These are phyloP conservation scores for Ceramica pisi DNA, from an alignment of 2,888 invertebrate species.

Conservation along the genomic window DNA sequence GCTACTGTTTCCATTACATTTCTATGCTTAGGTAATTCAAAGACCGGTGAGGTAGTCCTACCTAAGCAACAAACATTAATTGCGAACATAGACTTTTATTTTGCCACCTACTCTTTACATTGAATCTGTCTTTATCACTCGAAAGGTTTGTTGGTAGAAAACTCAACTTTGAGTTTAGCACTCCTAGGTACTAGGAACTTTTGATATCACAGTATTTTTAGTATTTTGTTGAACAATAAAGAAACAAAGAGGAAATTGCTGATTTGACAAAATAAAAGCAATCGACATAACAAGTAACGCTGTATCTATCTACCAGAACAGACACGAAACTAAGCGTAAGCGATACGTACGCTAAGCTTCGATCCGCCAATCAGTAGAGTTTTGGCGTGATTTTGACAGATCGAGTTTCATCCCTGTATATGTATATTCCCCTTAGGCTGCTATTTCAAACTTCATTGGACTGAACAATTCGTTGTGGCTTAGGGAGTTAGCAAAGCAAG, in stretches of 20 bases:
- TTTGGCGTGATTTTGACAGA: not conserved
- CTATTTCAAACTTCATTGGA: not conserved
- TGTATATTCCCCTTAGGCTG: not conserved
- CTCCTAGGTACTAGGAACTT: too few relatives aligned
- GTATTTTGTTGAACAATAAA: too few relatives aligned
- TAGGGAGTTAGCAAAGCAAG: conserved; percentile 4
- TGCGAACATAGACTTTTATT: not conserved
- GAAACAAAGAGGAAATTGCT: not conserved
- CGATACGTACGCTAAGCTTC: not conserved
- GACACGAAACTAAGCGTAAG: not conserved
- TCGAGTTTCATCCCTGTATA: not conserved
- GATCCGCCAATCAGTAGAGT: not conserved
- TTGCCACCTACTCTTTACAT: not conserved
- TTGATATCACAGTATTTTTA: too few relatives aligned
- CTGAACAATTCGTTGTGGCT: not conserved
- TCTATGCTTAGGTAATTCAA: not conserved
- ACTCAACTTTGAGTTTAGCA: too few relatives aligned
- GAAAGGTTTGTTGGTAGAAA: too few relatives aligned
- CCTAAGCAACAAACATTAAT: not conserved
- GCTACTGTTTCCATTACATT: not conserved
- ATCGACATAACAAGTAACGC: not conserved
- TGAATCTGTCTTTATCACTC: too few relatives aligned
- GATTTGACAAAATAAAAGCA: not conserved
- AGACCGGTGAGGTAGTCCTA: too few relatives aligned
- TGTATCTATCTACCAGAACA: not conserved